Conservation (phyloP, 2,797 vertebrate species). For the Spinus olivaceus region DNA sequence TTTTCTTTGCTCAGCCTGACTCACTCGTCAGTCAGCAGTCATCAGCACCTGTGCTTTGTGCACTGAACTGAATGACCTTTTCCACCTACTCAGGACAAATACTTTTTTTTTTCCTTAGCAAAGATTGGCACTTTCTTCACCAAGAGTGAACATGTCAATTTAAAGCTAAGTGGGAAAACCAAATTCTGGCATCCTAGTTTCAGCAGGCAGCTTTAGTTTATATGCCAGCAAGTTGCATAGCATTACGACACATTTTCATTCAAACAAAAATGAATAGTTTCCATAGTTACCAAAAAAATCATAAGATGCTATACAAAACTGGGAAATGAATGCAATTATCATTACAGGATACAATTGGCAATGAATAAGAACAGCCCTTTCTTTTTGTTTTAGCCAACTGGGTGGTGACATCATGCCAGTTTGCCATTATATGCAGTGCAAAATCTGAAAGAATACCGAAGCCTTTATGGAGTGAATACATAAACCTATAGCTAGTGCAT, state of each 20-base stretch:
- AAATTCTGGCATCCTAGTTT: not conserved
- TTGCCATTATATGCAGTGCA: not conserved
- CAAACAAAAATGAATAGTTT: conserved; percentile 31
- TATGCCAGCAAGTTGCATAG: not conserved
- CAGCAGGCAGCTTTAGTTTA: conserved; percentile 26
- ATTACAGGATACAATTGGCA: not conserved
- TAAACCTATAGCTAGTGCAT: not conserved
- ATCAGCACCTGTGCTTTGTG: not conserved
- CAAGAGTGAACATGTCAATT: conserved; percentile 2
- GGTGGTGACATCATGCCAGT: not conserved
- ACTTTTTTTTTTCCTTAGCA: not conserved
- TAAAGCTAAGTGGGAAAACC: conserved; percentile 21
- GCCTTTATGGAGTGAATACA: not conserved
- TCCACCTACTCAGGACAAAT: not conserved
- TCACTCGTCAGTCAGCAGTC: not conserved
- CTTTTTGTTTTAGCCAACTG: not conserved
- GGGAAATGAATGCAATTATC: not conserved
- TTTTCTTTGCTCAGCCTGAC: conserved; percentile 25
- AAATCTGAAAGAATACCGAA: not conserved
- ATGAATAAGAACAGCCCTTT: not conserved
- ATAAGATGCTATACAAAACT: not conserved
- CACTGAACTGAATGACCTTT: conserved; percentile 32
- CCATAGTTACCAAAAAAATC: conserved; percentile 18
- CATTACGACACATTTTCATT: conserved; percentile 12
- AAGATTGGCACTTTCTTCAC: not conserved